Base-by-base conservation (phyloP, 1,140 invertebrate species). In the Drosophila athabasca region DNA sequence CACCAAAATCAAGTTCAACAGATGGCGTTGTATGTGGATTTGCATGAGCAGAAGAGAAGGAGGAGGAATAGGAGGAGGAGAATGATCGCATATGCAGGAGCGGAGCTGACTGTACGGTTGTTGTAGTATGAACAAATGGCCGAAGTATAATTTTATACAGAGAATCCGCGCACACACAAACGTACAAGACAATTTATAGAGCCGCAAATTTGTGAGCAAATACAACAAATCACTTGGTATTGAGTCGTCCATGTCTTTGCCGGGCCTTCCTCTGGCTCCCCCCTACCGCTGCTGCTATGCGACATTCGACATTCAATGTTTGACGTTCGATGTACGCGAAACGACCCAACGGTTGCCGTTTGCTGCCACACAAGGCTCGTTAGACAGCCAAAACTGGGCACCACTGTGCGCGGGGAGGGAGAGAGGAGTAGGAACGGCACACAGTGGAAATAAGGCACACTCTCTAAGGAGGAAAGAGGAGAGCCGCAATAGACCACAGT, bases 201-300 rank as follows among this genome's bases (percentile, higher is more conserved):
- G 71, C 75, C 75, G 71, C 65, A 77, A 77, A 76, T 76, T 76
- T 64, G 35, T 62, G 64, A 49, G 17, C 69, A 62, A 73, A 68
- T 43, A 31, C 69, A 72, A 81, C 79, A 82, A 82, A 81, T 76
- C 72, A 81, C 67, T 80, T 76, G 26, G 72, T 68, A 79, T 60
- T 79, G 76, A 68, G 49, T 62, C 62, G 69, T 39, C 35, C 35
- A 39, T 39, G 35, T 39, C 35, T 39, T 39, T 39, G 35, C 35
- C 35, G 35, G 9, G 9, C 11, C 11, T 39, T 39, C 11, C 9
- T 13, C 35, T 11, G 8, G 2, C 2, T 31, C 31, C 9, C 3
- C 9, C 9, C 35, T 13, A 11, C 35, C 4, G 3, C 9, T 59
- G 22, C 22, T 19, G 46, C 24, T 51, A 65, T 64, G 29, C 9